phyloP scores from a whole-genome alignment of 2,797 vertebrate genomes.

The Leptatherina wallacei region DNA sequence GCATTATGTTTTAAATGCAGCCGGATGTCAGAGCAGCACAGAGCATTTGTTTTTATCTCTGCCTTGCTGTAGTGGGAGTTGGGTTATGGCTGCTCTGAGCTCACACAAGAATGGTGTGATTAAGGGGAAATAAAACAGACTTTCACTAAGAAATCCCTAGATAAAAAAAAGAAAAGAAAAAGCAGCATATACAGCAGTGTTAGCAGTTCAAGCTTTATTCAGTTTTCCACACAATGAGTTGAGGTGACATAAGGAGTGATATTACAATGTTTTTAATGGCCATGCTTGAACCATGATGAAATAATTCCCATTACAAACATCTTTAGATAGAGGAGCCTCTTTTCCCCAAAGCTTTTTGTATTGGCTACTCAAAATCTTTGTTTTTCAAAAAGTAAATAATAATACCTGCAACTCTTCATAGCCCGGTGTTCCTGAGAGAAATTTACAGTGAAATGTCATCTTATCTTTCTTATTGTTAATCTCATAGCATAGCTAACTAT shows the following conservation, averaged over 20 bases:
- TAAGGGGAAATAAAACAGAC: constrained; percentile 31
- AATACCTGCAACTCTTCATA: too few species aligned
- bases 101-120: constrained; percentile 24
- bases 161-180: not conserved
- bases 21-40: constrained; percentile 22
- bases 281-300: not conserved
- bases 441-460: too few species aligned
- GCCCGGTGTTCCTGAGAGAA: too few species aligned
- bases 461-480: too few species aligned
- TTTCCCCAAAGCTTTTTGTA: not conserved
- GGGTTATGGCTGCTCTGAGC: constrained; percentile 40
- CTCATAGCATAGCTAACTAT: too few species aligned
- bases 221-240: constrained; percentile 13
- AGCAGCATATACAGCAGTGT: not conserved
- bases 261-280: not conserved
- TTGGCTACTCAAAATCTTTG: not conserved
- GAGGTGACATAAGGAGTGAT: not conserved
- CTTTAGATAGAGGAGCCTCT: not conserved
- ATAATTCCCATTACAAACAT: not conserved
- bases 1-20: constrained; percentile 36
- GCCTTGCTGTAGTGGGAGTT: constrained; percentile 45
- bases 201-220: constrained; percentile 3
- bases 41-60: constrained; percentile 50
- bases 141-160: constrained; percentile 15
- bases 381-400: too few species aligned